phyloP scores from a whole-genome alignment of 2,888 invertebrate genomes.

The Horisme vitalbata region DNA sequence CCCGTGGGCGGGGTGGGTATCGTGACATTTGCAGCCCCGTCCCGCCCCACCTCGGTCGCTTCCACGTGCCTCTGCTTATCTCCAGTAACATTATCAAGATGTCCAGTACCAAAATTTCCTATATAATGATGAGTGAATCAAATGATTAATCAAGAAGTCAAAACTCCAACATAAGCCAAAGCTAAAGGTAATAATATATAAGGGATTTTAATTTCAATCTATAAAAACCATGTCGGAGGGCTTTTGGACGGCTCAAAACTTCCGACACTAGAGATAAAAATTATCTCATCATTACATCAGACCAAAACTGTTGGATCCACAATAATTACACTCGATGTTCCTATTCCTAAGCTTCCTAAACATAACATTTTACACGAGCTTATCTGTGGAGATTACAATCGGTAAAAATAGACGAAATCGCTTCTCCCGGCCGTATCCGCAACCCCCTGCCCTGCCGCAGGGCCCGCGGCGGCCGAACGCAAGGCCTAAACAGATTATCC shows the following conservation, averaged over 20 bases:
- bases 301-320: no score
- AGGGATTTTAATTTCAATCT: no score
- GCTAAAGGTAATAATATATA: no score
- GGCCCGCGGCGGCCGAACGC: constrained; percentile 25
- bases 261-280: no score
- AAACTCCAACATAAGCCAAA: no score
- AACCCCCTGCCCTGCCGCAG: constrained; percentile 28
- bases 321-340: no score
- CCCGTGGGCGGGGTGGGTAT: constrained; percentile 42
- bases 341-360: background rate
- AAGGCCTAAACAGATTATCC: constrained; percentile 57
- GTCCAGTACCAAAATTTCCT: constrained; percentile 16
- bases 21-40: constrained; percentile 56
- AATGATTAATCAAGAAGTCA: no score
- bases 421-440: constrained; percentile 24
- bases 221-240: no score
- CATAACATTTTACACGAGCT: background rate
- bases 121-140: constrained; percentile 9
- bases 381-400: constrained; percentile 22
- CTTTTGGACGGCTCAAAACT: no score
- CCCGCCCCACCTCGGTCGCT: constrained; percentile 32
- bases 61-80: constrained; percentile 49
- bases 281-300: no score
- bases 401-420: constrained; percentile 17
- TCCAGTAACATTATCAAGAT: constrained; percentile 28